Evolutionary conservation across 2,888 invertebrate genomes (phyloP), one percentile per base, ranked within the genome.

Genomic region (Dicyrtomina minuta): DNA sequence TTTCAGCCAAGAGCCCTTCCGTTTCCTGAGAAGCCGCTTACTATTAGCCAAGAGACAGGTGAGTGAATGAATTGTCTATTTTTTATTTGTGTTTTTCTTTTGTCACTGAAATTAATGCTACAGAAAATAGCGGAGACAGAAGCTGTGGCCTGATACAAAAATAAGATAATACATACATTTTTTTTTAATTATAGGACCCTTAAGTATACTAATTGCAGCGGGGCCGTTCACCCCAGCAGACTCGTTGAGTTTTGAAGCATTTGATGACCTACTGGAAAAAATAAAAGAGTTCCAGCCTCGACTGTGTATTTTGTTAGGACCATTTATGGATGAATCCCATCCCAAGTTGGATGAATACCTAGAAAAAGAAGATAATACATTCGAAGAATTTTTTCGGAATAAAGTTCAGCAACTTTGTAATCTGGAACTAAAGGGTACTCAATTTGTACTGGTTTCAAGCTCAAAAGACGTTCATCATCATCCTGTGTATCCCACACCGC

Each of bases 171-270:
- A n/a, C n/a, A n/a, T n/a, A n/a, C n/a, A n/a, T n/a, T 15, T 6
- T 10, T 15, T 10, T 46, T 59, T 39, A 12, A 2, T 66, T 41
- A 10, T 24, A 71, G 71, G 71, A 13, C 68, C 71, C 5, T 60
- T 71, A 41, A 59, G 51, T 43, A 46, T 72, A 22, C 51, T 72
- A 15, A 55, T 72, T 49, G 92, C 90, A 1, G 85, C 90, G 26
- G 96, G 95, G 0, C 96, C 96, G 0, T 96, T 88, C 80, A 92
- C 93, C 0, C 86, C 89, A 3, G 85, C 87, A 1, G 90, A 91
- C 79, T 90, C 90, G 80, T 81, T 93, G 68, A 82, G 86, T 0
- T 95, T 91, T 80, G 90, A 93, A 79, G 93, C 94, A 0, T 82
- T 96, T 44, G 87, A 88, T 78, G 92, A 93, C 79, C 84, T 96